Base-by-base conservation (phyloP, 2,113 vertebrate species). In the Rhynchomys soricoides region DNA sequence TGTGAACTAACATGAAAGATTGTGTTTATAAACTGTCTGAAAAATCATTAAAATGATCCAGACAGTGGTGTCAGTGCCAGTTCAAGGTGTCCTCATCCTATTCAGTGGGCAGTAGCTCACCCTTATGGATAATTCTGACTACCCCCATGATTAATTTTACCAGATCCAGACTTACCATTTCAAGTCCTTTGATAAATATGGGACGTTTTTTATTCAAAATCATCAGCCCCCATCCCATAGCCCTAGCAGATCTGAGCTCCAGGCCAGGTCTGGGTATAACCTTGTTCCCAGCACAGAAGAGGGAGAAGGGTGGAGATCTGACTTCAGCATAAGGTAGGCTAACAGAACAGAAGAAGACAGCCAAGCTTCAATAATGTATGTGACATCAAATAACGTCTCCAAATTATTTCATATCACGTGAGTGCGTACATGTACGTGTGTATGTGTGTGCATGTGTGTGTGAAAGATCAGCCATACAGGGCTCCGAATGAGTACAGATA, bases 401-500 rank as follows among this genome's bases (percentile, higher is more conserved):
- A 34, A 57, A 70, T 37, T 16, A 52, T 4, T 7, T 40, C 3
- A 1, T 57, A 3, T 3, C 31, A n/a, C n/a, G 62, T 43, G 0
- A 29, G 55, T 48, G 50, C 55, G 3, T 29, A 3, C 62, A 7
- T 6, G 22, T 62, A 22, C 24, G 59, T 24, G 22, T n/a, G 4
- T 6, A 5, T 26, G 0, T 7, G 1, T 50, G 7, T 34, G 1
- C 2, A 1, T 16, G 8, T 34, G 4, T 50, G 57, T 87, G 26
- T 34, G 12, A 10, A 34, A 37, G 7, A 50, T 13, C 11, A 5
- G 5, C 45, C 5, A 1, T 24, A 1, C 5, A 3, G 12, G 2
- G 48, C 34, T 66, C 68, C 6, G 1, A 64, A 50, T 34, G 22
- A 8, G 2, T 10, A 8, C 37, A n/a, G 40, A 37, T 26, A 6